Percentiles rank a stretch among this genome's conserved stretches.
Evolutionary conservation across 2,797 vertebrate species (phyloP).

Genomic region (Cynopterus sphinx): DNA sequence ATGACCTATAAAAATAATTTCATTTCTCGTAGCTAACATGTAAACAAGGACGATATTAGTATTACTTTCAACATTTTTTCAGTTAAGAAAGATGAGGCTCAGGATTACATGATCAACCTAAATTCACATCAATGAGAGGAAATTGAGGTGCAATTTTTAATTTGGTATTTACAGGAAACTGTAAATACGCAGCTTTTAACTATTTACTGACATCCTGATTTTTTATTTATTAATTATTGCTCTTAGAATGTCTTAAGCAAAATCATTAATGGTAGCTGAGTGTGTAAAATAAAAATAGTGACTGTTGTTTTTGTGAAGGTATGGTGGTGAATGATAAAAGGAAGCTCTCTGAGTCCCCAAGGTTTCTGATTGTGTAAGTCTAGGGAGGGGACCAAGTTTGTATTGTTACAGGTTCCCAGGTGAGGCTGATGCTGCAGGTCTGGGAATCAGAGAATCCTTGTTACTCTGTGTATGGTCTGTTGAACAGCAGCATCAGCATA

Average conservation of each 20-base stretch:
- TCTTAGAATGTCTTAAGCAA: background rate
- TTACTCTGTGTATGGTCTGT: background rate
- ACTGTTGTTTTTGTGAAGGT: background rate
- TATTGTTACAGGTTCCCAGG: background rate
- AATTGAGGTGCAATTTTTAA: background rate
- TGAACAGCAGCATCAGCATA: background rate
- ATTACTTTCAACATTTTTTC: background rate
- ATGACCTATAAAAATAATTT: background rate
- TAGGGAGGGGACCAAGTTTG: background rate
- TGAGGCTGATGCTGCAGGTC: background rate
- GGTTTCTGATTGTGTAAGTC: background rate
- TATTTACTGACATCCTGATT: background rate
- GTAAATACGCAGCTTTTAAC: background rate
- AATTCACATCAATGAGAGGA: background rate
- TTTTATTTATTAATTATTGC: background rate
- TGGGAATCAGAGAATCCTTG: background rate
- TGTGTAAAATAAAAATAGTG: background rate
- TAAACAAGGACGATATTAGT: background rate
- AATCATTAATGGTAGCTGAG: background rate
- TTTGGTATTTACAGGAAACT: background rate
- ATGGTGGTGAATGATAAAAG: background rate
- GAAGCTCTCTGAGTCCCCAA: accelerated
- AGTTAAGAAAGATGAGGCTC: background rate
- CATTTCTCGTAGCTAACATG: background rate
- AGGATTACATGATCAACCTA: background rate